Evolutionary conservation across 2,888 invertebrate species (phyloP).

Genomic region (Limnephilus rhombicus): DNA sequence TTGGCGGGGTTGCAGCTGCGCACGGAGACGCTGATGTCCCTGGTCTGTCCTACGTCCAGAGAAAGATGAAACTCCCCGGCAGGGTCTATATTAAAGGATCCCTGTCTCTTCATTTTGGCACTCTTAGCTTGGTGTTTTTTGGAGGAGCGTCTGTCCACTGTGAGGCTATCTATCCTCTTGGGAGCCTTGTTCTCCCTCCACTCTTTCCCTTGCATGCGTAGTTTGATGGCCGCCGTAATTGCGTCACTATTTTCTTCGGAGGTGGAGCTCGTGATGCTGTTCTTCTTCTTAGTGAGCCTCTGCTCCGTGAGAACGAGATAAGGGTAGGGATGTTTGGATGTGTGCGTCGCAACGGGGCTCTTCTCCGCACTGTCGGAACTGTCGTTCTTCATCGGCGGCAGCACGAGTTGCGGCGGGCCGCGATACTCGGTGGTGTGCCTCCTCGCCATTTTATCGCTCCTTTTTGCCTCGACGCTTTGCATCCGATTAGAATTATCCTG

Average conservation of each 20-base stretch:
- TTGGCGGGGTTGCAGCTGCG: constrained; percentile 66
- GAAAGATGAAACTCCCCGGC: constrained; percentile 59
- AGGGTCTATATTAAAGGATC: constrained; percentile 66
- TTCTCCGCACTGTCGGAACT: constrained; percentile 61
- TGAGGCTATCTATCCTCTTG: constrained; percentile 57
- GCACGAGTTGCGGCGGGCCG: constrained; percentile 58
- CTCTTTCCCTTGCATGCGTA: constrained; percentile 59
- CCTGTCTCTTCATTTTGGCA: constrained; percentile 62
- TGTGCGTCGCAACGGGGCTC: constrained; percentile 54
- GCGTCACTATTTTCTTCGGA: constrained; percentile 64
- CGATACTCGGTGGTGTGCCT: constrained; percentile 65
- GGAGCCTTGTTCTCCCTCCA: constrained; percentile 61
- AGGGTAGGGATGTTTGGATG: constrained; percentile 53
- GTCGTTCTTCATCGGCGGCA: constrained; percentile 61
- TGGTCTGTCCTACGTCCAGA: constrained; percentile 53
- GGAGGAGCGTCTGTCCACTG: constrained; percentile 61
- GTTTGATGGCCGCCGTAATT: constrained; percentile 58
- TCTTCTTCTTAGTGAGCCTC: constrained; percentile 55
- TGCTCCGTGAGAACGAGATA: constrained; percentile 60
- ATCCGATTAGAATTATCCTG: constrained; percentile 55
- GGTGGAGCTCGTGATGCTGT: constrained; percentile 60
- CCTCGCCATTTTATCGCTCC: constrained; percentile 44
- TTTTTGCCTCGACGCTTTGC: constrained; percentile 47
- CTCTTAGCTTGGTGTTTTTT: constrained; percentile 57
- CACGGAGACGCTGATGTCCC: constrained; percentile 57